Conservation (phyloP, 2,797 vertebrate genomes). For the Hyperoplus immaculatus region DNA sequence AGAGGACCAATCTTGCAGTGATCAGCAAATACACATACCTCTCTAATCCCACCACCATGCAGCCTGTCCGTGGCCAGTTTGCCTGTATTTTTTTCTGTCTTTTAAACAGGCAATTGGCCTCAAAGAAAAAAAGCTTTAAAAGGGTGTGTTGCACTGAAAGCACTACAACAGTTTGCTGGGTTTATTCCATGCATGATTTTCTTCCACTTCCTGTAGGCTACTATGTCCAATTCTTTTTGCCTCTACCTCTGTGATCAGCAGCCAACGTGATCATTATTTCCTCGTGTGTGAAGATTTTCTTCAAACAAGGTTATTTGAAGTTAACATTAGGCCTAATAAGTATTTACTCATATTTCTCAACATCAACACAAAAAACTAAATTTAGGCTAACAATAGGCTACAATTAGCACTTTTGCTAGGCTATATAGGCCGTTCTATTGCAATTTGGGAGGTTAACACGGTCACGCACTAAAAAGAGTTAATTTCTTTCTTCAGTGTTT, state of each 20-base stretch:
- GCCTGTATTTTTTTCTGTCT: conserved; percentile 43
- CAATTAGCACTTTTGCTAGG: background rate
- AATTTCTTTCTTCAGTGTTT: background rate
- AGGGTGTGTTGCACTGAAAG: conserved; percentile 59
- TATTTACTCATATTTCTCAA: background rate
- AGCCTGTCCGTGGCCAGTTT: conserved; percentile 62
- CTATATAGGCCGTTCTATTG: background rate
- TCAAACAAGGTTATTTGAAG: background rate
- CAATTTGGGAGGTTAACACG: background rate
- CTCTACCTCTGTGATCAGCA: background rate
- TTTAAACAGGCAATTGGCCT: conserved; percentile 49
- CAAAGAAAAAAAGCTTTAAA: conserved; percentile 56
- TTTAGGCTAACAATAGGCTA: background rate
- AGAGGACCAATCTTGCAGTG: conserved; percentile 75
- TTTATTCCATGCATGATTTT: conserved; percentile 17
- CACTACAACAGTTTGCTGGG: conserved; percentile 40
- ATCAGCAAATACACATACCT: conserved; percentile 83
- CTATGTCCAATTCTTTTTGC: too few species aligned
- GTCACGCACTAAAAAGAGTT: background rate
- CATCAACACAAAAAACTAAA: background rate
- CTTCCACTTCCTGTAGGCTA: conserved; percentile 21
- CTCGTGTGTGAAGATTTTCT: background rate
- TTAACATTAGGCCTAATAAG: background rate
- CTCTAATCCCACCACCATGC: conserved; percentile 82
- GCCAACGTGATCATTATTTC: conserved; percentile 16